These are phyloP conservation scores for Labeo catla DNA, from an alignment of 2,113 vertebrate genomes.

Conservation along the genomic window DNA sequence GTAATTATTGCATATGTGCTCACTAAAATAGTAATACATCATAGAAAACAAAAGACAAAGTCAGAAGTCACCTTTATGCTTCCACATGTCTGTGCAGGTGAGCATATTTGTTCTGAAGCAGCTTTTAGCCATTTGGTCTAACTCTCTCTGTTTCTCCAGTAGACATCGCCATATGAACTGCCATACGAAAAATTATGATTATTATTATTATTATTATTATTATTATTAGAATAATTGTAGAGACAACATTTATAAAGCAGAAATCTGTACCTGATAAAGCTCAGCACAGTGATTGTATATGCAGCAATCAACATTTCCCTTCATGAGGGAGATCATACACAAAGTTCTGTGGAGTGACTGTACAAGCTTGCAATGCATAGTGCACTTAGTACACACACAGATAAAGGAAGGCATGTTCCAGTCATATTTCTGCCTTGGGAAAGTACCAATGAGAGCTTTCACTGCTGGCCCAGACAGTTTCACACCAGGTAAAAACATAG, in stretches of 20 bases:
- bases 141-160: neutral
- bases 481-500: constrained; percentile 62
- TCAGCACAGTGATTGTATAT: neutral
- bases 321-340: constrained; percentile 24
- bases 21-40: neutral
- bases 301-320: neutral
- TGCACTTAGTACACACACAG: constrained; percentile 36
- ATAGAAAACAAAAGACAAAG: neutral
- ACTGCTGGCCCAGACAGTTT: constrained; percentile 62
- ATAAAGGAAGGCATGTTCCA: constrained; percentile 60
- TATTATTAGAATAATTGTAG: too few relatives aligned
- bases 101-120: constrained; percentile 4
- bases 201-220: too few relatives aligned
- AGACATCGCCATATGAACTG: neutral
- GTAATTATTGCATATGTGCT: neutral
- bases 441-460: constrained; percentile 48
- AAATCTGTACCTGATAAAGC: constrained; percentile 11
- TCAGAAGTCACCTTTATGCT: constrained; percentile 43
- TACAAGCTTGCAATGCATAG: constrained; percentile 50
- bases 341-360: constrained; percentile 57
- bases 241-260: neutral
- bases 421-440: constrained; percentile 64
- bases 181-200: too few relatives aligned
- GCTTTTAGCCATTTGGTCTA: neutral
- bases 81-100: neutral